A percentile compares a stretch with the other conserved stretches of the same genome.
These are phyloP conservation scores for Nomada ruficornis DNA, from an alignment of 2,888 invertebrate genomes.

Conservation along the genomic window DNA sequence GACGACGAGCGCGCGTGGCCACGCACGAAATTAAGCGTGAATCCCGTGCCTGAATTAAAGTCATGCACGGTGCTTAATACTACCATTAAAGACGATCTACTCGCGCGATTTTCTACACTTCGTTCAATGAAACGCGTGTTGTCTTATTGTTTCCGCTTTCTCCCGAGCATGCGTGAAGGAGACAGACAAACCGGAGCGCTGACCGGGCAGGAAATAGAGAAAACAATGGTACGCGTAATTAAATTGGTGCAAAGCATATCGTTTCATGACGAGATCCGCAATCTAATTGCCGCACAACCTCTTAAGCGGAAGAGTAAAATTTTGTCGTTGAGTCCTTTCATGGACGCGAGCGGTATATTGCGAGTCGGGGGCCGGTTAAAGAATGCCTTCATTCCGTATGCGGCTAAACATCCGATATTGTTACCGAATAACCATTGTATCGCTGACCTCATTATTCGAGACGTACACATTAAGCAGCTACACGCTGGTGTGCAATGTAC, in stretches of 20 bases:
- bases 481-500: background rate
- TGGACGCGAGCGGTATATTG: background rate
- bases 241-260: background rate
- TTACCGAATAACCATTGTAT: background rate
- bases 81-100: background rate
- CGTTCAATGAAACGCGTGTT: background rate
- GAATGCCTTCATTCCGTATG: background rate
- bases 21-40: background rate
- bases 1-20: background rate
- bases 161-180: no score
- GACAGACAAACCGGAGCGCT: no score
- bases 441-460: background rate
- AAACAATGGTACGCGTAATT: no score
- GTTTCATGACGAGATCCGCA: background rate
- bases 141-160: background rate
- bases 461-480: background rate
- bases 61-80: background rate
- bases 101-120: background rate
- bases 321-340: background rate
- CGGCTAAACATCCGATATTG: slow-evolving; percentile 11
- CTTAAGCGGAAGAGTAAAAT: background rate
- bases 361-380: slow-evolving; percentile 7
- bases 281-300: background rate
- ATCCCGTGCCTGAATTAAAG: background rate
- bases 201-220: no score